Evolutionary conservation across 2,797 vertebrate genomes (phyloP), one percentile per base, ranked within the genome.

Genomic region (Bradypus variegatus): DNA sequence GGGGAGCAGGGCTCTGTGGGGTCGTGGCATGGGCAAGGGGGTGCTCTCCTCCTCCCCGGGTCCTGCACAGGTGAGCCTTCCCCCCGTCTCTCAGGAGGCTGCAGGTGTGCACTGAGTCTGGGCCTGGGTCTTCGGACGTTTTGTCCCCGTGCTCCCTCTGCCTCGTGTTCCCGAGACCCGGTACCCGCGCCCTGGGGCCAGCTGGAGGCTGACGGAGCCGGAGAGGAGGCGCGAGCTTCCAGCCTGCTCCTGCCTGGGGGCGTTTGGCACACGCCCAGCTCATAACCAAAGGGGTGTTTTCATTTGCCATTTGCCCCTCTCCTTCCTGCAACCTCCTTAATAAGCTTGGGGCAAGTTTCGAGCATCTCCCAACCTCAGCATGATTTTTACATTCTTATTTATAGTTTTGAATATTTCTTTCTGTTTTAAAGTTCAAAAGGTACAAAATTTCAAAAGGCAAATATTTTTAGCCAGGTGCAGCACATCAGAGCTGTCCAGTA

Each of bases 361-460:
- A 13, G 36, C 31, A 62, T 73, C 62, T 29, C 13, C 23, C 29
- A 82, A 79, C 79, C 19, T 53, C 12, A 4, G 6, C 27, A 38
- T 11, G 9, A 81, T 31, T 58, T 58, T 58, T 36, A 36, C 53
- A 31, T 50, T 80, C 89, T 69, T 50, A 62, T 45, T 82, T 62
- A 45, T 41, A 77, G 15, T 83, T 88, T 77, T 76, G 23, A 89
- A 69, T 77, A 41, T 87, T 89, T 85, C 33, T 88, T 91, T 93
- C 73, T 31, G 27, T 65, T 90, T 91, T 75, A 70, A 91, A 89
- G 67, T 89, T 93, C 65, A 75, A 60, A 86, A 90, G 78, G 7
- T 62, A 91, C 21, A 11, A 77, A 89, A 3, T 58, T 13, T 64
- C 31, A 0, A 31, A 53, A 48, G 48, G 79, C 60, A 91, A 90